These are phyloP conservation scores for Tenthredo livida DNA, from an alignment of 2,888 invertebrate genomes.

Conservation along the genomic window DNA sequence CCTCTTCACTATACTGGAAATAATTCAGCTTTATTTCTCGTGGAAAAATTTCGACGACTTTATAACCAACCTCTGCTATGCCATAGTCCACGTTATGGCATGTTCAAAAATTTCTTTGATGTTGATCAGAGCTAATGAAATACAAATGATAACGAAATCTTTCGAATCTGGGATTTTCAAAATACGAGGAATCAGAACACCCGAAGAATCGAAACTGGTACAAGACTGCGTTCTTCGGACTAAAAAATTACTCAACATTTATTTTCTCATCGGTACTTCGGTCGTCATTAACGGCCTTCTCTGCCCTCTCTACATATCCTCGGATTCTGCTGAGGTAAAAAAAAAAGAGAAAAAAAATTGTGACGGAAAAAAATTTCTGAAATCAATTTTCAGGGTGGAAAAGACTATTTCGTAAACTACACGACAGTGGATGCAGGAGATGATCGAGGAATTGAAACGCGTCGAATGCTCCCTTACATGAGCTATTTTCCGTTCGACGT, in stretches of 20 bases:
- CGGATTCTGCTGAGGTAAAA: neutral
- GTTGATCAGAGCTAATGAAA: constrained; percentile 17
- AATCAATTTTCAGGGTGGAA: neutral
- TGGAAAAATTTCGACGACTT: constrained; percentile 40
- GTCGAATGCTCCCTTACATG: constrained; percentile 18
- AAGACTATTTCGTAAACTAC: neutral
- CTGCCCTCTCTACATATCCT: constrained; percentile 25
- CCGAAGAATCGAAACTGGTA: neutral
- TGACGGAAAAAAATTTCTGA: neutral
- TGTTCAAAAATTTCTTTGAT: constrained; percentile 45
- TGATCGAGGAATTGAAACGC: neutral
- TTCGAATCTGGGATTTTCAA: constrained; percentile 19
- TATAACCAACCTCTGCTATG: constrained; percentile 41
- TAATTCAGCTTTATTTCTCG: constrained; percentile 32
- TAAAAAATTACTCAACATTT: constrained; percentile 19
- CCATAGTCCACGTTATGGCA: constrained; percentile 40
- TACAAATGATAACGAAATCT: neutral
- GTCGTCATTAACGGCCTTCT: constrained; percentile 38
- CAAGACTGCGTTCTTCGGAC: neutral
- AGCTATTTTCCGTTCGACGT: constrained; percentile 38
- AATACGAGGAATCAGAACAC: neutral
- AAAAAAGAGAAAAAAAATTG: neutral
- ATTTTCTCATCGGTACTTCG: constrained; percentile 24
- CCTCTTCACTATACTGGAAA: constrained; percentile 31
- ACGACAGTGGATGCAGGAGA: neutral